Evolutionary conservation across 2,113 vertebrate genomes (phyloP).

Genomic region (Condylura cristata): DNA sequence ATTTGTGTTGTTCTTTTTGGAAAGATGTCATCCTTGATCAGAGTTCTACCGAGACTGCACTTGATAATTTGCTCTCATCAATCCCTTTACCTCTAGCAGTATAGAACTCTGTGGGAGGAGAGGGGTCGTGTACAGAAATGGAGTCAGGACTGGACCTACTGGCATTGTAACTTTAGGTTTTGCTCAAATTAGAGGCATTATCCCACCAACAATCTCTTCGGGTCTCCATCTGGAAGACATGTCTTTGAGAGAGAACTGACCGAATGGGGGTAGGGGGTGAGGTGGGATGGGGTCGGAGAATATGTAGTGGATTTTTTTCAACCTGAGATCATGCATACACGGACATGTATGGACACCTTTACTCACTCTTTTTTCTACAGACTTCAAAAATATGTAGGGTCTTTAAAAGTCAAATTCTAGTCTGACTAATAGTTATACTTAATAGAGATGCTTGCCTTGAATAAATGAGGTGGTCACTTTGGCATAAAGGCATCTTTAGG

Average conservation of each 20-base stretch:
- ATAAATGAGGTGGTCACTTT: not conserved
- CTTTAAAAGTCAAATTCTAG: not conserved
- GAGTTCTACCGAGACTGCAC: not conserved
- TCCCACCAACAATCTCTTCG: not conserved
- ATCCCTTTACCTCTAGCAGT: not conserved
- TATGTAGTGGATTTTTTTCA: not conserved
- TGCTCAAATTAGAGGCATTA: not conserved
- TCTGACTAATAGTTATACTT: not conserved
- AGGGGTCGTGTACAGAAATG: not conserved
- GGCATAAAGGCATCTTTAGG: not conserved
- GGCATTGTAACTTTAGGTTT: not conserved
- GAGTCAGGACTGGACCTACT: not conserved
- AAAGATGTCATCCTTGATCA: not conserved
- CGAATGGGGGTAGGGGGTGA: not conserved
- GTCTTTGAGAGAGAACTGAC: not conserved
- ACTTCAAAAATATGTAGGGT: not conserved
- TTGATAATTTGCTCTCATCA: not conserved
- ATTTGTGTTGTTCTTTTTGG: not conserved
- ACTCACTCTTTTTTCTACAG: not conserved
- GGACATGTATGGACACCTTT: not conserved
- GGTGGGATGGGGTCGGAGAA: not conserved
- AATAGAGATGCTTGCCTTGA: not conserved
- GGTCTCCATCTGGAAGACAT: not conserved
- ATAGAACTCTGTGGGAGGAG: not conserved
- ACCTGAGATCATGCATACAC: not conserved